Evolutionary conservation across 2,888 invertebrate species (phyloP), one percentile per base, ranked within the genome.

Genomic region (Ornithoptera alexandrae): DNA sequence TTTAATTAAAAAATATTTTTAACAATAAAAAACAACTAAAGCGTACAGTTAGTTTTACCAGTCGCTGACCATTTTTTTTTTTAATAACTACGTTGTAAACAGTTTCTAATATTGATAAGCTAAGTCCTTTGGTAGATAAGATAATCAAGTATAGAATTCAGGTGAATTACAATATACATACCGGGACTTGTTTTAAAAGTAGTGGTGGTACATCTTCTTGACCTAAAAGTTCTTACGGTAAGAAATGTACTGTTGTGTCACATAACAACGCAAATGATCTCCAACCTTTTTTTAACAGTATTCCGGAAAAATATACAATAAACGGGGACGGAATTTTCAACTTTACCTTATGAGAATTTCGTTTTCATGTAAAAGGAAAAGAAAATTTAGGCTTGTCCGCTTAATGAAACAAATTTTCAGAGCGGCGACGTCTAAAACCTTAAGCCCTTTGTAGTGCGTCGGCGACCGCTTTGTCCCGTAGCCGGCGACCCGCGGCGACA

Each of bases 391-490:
- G 83, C 78, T 79, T 81, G 83, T 79, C 79, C 84, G 86, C 81
- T 87, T 88, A 90, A 90, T 91, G 90, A 90, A 90, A 90, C 90
- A 88, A 90, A 92, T 89, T 91, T 90, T 86, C 85, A 83, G 86
- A 86, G 86, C 83, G 83, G 87, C 83, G 85, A 87, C 89, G 85
- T 89, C 88, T 88, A 89, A 89, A 78, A 86, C 87, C 87, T 86
- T 87, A 85, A 87, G 86, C 84, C 87, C 89, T 91, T 91, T 91
- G 91, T 90, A 87, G 87, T 86, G 85, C 79, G 84, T 80, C 72
- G 77, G 76, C 77, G 78, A 74, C 72, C 79, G 85, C 85, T 87
- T 89, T 88, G 89, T 86, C 80, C 81, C 77, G 81, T 80, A 84
- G 82, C 84, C 81, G 79, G 73, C 75, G 81, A 82, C 84, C 85